A percentile compares a stretch with the other conserved stretches of the same genome.
Evolutionary conservation across 2,888 invertebrate species (phyloP).

Genomic region (Caradrina clavipalpis): DNA sequence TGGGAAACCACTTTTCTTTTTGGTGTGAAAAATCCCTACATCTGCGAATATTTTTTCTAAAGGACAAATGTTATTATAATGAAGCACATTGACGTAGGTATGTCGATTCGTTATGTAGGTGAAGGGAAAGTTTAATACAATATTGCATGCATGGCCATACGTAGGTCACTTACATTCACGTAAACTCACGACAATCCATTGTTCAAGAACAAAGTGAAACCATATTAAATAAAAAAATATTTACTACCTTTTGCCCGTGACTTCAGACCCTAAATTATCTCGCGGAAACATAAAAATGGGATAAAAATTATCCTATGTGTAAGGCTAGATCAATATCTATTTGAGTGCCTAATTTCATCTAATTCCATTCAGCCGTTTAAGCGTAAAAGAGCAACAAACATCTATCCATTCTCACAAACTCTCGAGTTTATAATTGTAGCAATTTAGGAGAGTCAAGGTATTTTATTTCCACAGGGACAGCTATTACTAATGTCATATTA

Average conservation of each 20-base stretch:
- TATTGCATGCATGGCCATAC: background rate
- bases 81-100: background rate
- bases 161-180: slow-evolving; percentile 24
- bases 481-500: background rate
- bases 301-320: no score
- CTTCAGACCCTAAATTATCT: no score
- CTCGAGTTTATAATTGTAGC: no score
- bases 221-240: background rate
- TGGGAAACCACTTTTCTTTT: no score
- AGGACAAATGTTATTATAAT: slow-evolving; percentile 7
- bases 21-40: no score
- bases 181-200: slow-evolving; percentile 3
- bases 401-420: background rate
- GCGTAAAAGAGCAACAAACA: no score
- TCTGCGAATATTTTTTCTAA: no score
- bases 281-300: no score
- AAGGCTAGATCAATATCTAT: no score
- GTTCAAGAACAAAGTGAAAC: slow-evolving; percentile 16
- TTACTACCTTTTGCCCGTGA: no score
- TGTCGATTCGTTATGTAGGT: slow-evolving; percentile 18
- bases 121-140: slow-evolving; percentile 19
- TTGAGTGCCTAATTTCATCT: no score
- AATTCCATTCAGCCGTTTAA: no score
- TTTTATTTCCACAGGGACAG: slow-evolving; percentile 9
- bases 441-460: background rate